Base-by-base conservation (phyloP, 2,113 vertebrate species). In the Xyliphius kryptos region DNA sequence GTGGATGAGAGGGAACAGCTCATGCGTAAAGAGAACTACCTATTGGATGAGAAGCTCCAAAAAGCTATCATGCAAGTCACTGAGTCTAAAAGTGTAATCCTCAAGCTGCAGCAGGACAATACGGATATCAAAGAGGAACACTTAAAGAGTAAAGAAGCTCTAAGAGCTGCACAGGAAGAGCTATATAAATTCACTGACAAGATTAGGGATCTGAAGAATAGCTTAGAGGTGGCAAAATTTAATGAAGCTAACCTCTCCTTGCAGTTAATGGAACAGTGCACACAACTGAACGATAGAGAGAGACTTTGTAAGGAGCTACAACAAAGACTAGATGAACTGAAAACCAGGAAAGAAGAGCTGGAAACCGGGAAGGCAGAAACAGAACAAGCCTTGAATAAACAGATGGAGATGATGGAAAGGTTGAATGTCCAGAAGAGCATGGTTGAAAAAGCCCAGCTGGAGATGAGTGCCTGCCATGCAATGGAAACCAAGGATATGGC, bases 31-130 rank as follows among this genome's bases (percentile, higher is more conserved):
- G 82, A 90, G 70, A 92, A 91, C 75, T 67, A 68, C 40, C 81
- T 80, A 44, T 75, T 94, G 66, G 84, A 93, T 71, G 86, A 92
- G 78, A 87, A 83, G 60, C 82, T 92, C 66, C 91, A 91, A 77
- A 87, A 76, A 22, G 78, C 86, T 38, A 66, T 55, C 1, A 79
- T 82, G 63, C 81, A 88, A 15, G 79, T 77, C 13, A 79, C 87
- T 60, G 67, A 80, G 16, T 83, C 86, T 0, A 85, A 92, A 71
- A 79, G 74, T 46, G 80, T 69, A 2, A 66, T 87, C n/a, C 78
- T 83, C 48, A 74, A 75, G 44, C 79, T 92, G 16, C 82, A 85
- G 44, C 52, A 82, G 17, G 89, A 92, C 48, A 92, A 86, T 61
- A 81, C 84, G 71, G 85, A 81, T 2, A 75, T 93, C 53, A 88